Base-by-base conservation (phyloP, 37 sponge, comb jelly and placozoan species). In the Haliclona indistincta region DNA sequence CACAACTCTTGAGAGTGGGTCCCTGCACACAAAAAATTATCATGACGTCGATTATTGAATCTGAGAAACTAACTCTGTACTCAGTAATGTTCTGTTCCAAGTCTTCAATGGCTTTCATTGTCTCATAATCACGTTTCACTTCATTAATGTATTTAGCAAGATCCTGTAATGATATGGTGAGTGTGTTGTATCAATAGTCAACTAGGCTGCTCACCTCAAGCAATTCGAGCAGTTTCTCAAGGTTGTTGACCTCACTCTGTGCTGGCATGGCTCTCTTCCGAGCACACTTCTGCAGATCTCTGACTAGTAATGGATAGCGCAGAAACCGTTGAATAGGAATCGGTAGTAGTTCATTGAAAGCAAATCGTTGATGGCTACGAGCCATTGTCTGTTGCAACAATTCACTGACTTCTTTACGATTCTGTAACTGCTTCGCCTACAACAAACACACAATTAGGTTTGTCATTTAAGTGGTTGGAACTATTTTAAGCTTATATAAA, bases 321-420 rank as follows among this genome's bases (percentile, higher is more conserved):
- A 94, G 75, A 22, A 88, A 63, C 42, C 95, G 54, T 53, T 94
- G 95, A 39, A 94, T 83, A 2, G 95, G 95, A n/a, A 94, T 84
- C 38, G 77, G 81, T 15, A 94, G 84, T 28, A 94, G 79, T 29
- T 94, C 95, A 58, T 68, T 87, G 56, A 94, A 79, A 4, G 87
- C 81, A 45, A 94, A 94, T 32, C 83, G 62, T 40, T 86, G 87
- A 30, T 74, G 39, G 32, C 88, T 82, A n/a, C 65, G 55, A 19
- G 0, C 49, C 62, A 74, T 70, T 33, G 56, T 62, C 3, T 19
- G 37, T 32, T 74, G 66, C 56, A 89, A 44, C 25, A 71, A 26
- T 37, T 68, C 41, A 4, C 58, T 70, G 17, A 70, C 52, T 26
- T 89, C 89, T 42, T 64, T 47, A 28, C 73, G 29, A 5, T 60